Evolutionary conservation across 2,797 vertebrate genomes (phyloP).

Genomic region (Ceryle rudis): DNA sequence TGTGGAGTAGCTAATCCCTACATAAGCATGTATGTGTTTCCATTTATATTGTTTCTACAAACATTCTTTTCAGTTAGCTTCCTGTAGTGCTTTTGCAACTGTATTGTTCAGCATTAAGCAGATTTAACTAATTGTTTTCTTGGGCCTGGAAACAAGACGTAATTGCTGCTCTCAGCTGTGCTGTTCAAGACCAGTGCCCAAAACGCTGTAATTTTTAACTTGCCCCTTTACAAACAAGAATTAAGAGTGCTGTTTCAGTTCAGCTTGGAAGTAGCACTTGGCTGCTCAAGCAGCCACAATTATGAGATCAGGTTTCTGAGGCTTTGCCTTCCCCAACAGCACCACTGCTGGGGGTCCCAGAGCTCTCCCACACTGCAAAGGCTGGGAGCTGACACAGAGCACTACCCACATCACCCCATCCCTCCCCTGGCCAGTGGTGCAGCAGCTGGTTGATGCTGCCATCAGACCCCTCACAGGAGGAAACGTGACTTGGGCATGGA

Average conservation of each 20-base stretch:
- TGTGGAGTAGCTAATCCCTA: not conserved
- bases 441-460: fast-evolving
- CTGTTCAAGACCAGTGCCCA: not conserved
- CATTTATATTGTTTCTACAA: not conserved
- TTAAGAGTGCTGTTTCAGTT: not conserved
- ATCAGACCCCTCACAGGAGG: not conserved
- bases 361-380: not conserved
- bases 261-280: not conserved
- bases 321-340: not conserved
- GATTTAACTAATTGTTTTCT: not conserved
- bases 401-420: not conserved
- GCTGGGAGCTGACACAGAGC: not conserved
- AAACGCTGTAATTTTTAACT: not conserved
- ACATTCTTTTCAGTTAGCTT: not conserved
- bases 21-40: not conserved
- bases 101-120: not conserved
- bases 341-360: not conserved
- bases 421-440: not conserved
- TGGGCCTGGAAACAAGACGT: not conserved
- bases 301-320: not conserved
- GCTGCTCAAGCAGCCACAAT: not conserved
- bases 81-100: not conserved
- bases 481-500: not conserved
- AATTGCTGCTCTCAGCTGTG: not conserved
- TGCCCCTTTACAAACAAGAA: not conserved